These are phyloP conservation scores for Grapholita molesta DNA, from an alignment of 1,140 invertebrate genomes.

Conservation along the genomic window DNA sequence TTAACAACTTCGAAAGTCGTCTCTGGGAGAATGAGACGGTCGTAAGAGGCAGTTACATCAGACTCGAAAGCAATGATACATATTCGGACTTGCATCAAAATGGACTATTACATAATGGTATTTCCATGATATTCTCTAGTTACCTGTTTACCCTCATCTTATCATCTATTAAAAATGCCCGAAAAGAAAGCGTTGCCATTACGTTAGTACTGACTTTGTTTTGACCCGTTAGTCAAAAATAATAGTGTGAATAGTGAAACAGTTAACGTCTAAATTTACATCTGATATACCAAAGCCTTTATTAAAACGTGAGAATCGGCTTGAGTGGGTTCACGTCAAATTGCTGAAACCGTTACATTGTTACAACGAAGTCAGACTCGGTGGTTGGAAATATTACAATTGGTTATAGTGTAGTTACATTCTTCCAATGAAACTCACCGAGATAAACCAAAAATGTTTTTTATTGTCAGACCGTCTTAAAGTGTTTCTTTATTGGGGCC, in stretches of 20 bases:
- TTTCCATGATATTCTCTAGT: too few species aligned
- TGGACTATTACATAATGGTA: too few species aligned
- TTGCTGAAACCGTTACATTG: constrained; percentile 20
- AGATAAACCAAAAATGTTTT: not conserved
- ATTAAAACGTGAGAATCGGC: constrained; percentile 22
- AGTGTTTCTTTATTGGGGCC: too few species aligned
- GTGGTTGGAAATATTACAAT: not conserved
- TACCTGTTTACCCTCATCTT: too few species aligned
- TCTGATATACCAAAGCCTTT: not conserved
- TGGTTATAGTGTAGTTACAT: not conserved
- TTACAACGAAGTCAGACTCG: constrained; percentile 15
- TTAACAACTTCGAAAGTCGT: too few species aligned
- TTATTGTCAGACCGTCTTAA: not conserved
- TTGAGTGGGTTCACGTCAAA: constrained; percentile 18
- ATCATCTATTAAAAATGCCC: too few species aligned
- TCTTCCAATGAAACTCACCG: not conserved
- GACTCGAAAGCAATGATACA: too few species aligned
- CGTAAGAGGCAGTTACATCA: too few species aligned
- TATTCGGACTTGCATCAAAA: too few species aligned
- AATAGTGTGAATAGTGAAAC: not conserved
- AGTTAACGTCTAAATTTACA: constrained; percentile 13
- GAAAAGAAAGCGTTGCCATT: too few species aligned
- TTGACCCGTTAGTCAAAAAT: not conserved
- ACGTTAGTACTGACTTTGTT: not conserved
- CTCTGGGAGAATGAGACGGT: too few species aligned